These are phyloP conservation scores for Coranthus polyacanthus DNA, from an alignment of 2,797 vertebrate species.

Conservation along the genomic window DNA sequence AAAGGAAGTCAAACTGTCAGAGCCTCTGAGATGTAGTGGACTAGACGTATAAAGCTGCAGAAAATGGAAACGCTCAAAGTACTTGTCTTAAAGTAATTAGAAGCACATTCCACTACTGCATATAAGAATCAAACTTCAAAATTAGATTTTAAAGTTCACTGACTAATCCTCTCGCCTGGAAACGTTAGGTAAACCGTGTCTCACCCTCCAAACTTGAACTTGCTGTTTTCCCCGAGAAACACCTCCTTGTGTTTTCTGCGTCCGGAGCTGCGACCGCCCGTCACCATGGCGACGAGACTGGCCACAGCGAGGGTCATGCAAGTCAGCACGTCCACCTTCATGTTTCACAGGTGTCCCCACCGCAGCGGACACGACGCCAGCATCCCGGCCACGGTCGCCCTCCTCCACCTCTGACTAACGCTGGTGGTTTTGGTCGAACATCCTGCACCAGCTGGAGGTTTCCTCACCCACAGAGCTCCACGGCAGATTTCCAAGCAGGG, in stretches of 20 bases:
- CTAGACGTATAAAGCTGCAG: no score
- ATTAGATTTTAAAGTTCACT: no score
- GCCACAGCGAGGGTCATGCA: slow-evolving; percentile 81
- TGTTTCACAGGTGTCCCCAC: slow-evolving; percentile 57
- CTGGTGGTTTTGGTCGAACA: slow-evolving; percentile 25
- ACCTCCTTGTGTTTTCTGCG: slow-evolving; percentile 85
- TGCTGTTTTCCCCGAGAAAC: slow-evolving; percentile 82
- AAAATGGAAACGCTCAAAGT: no score
- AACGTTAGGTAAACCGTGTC: slow-evolving; percentile 4
- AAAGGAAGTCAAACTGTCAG: no score
- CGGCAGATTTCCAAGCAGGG: no score
- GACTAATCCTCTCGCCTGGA: not conserved
- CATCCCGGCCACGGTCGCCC: slow-evolving; percentile 50
- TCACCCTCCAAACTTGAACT: slow-evolving; percentile 85
- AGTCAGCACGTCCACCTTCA: slow-evolving; percentile 83
- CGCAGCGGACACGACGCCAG: slow-evolving; percentile 17
- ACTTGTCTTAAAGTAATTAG: no score
- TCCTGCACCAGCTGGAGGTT: slow-evolving; percentile 20
- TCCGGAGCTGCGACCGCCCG: slow-evolving; percentile 72
- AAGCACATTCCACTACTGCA: no score
- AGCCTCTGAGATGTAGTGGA: no score
- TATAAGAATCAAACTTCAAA: no score
- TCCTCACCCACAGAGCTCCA: slow-evolving; percentile 24
- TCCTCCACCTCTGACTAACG: slow-evolving; percentile 35
- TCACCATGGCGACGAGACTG: slow-evolving; percentile 69